Percentiles rank a stretch among this genome's conserved stretches.
These are phyloP conservation scores for Progne subis DNA, from an alignment of 2,113 vertebrate species.

Conservation along the genomic window DNA sequence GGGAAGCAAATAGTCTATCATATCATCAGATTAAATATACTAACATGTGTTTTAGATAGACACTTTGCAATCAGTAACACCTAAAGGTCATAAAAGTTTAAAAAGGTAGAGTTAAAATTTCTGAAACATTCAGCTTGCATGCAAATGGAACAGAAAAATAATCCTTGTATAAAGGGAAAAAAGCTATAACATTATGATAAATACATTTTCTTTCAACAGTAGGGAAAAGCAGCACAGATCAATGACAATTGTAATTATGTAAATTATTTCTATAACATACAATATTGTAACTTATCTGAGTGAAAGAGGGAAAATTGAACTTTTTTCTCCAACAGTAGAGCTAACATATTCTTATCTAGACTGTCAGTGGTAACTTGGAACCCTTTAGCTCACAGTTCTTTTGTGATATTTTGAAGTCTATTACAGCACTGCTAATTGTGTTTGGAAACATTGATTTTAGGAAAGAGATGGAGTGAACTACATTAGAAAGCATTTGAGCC, in stretches of 20 bases:
- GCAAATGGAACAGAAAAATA: neutral
- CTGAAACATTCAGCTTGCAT: neutral
- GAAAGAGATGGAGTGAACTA: constrained; percentile 11
- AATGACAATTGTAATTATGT: neutral
- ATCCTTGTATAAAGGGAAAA: neutral
- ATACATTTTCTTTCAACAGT: neutral
- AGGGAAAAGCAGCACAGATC: neutral
- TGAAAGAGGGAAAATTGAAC: neutral
- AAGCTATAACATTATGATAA: neutral
- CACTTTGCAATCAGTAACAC: neutral
- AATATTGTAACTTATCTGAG: neutral
- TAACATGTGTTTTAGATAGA: neutral
- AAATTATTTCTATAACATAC: neutral
- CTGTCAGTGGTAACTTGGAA: neutral
- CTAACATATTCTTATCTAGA: neutral
- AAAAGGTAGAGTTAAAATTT: neutral
- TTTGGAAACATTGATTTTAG: constrained; percentile 58
- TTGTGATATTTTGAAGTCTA: constrained; percentile 17
- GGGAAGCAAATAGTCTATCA: neutral
- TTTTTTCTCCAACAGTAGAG: neutral
- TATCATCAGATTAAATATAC: neutral
- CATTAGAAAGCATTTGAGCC: constrained; percentile 19
- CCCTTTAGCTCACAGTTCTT: constrained; percentile 12
- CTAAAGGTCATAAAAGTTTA: neutral
- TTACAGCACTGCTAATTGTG: constrained; percentile 47